A percentile compares a stretch with the other conserved stretches of the same genome.
Evolutionary conservation across 2,113 vertebrate species (phyloP).

Genomic region (Chaetops frenatus): DNA sequence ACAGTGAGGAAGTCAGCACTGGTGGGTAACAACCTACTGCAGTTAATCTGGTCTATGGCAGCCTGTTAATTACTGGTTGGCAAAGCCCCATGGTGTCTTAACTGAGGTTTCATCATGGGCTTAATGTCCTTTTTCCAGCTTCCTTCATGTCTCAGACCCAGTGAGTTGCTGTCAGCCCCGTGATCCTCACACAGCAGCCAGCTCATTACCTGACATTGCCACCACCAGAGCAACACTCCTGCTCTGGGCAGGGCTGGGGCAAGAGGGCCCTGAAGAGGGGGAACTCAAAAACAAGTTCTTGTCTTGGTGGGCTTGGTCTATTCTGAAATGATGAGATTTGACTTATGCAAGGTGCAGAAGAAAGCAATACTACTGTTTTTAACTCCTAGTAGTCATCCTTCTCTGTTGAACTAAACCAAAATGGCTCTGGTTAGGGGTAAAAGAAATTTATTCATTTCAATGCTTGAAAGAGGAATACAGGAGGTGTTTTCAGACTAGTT

Average conservation of each 20-base stretch:
- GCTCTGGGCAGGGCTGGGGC: not conserved
- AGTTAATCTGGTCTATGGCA: not conserved
- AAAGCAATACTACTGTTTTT: accelerated
- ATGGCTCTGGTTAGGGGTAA: accelerated
- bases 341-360: not conserved
- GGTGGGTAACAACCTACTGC: not conserved
- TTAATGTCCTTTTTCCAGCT: not conserved
- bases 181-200: not conserved
- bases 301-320: not conserved
- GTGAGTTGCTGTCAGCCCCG: not conserved
- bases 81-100: not conserved
- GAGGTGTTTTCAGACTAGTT: not conserved
- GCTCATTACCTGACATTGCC: not conserved
- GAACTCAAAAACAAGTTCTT: not conserved
- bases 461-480: not conserved
- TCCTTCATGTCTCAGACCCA: not conserved
- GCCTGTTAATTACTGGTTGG: not conserved
- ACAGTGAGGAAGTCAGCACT: not conserved
- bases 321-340: not conserved
- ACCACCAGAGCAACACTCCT: not conserved
- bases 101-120: not conserved
- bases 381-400: not conserved
- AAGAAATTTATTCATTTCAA: not conserved
- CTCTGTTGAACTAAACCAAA: not conserved
- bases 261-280: not conserved